phyloP scores from a whole-genome alignment of 1,140 invertebrate genomes.

The Gonatopus flavifemur region DNA sequence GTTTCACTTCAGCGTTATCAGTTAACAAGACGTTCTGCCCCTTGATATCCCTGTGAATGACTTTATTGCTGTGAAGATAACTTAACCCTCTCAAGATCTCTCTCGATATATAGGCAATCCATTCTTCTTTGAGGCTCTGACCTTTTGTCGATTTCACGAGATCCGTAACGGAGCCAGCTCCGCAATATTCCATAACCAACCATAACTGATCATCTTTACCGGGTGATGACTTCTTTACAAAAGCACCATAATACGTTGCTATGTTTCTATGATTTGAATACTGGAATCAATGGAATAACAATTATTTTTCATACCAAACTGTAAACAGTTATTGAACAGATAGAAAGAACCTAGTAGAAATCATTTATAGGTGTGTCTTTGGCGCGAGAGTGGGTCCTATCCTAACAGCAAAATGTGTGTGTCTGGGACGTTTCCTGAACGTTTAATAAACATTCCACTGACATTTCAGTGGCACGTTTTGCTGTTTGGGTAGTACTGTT shows the following conservation, averaged over 20 bases:
- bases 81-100: slow-evolving; percentile 95
- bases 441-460: too few species aligned
- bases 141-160: slow-evolving; percentile 99
- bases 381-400: too few species aligned
- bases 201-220: slow-evolving; percentile 99
- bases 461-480: too few species aligned
- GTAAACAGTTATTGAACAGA: too few species aligned
- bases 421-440: too few species aligned
- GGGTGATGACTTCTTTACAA: slow-evolving; percentile 98
- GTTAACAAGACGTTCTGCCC: slow-evolving; percentile 99
- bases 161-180: slow-evolving; percentile 98
- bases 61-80: slow-evolving; percentile 98
- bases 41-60: slow-evolving; percentile 99
- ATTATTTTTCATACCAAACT: too few species aligned
- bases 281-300: too few species aligned
- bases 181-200: slow-evolving; percentile 99
- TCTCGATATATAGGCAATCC: slow-evolving; percentile 99
- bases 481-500: too few species aligned
- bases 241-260: slow-evolving; percentile 99
- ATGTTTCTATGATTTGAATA: slow-evolving; percentile 99
- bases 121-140: slow-evolving; percentile 97
- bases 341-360: too few species aligned
- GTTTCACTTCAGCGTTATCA: slow-evolving; percentile 98
- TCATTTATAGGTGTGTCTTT: too few species aligned
- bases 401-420: too few species aligned